phyloP scores from a whole-genome alignment of 2,888 invertebrate genomes.

The Drosophila conformis region DNA sequence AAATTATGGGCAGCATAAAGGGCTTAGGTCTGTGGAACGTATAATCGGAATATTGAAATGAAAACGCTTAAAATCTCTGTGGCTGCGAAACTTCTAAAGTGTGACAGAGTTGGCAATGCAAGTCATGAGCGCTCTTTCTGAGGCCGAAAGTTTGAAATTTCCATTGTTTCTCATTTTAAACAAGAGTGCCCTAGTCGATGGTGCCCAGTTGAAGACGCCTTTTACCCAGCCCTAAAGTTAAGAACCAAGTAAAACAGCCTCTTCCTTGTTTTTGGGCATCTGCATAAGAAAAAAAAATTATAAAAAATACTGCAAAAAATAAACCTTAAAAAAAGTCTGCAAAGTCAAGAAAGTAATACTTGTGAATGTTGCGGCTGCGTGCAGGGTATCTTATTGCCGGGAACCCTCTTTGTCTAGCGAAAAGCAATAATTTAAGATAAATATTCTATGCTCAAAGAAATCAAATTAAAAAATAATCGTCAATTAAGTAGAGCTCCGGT shows the following conservation, averaged over 20 bases:
- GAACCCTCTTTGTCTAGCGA: not conserved
- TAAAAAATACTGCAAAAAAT: not conserved
- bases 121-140: not conserved
- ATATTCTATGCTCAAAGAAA: not conserved
- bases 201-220: not conserved
- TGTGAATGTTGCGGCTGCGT: not conserved
- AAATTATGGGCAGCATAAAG: constrained; percentile 37
- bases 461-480: not conserved
- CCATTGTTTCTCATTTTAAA: not conserved
- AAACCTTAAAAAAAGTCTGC: not conserved
- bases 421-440: not conserved
- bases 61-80: not conserved
- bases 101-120: not conserved
- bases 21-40: not conserved
- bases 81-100: not conserved
- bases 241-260: not conserved
- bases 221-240: not conserved
- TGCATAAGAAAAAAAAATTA: not conserved
- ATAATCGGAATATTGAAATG: not conserved
- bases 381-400: not conserved
- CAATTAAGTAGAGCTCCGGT: constrained; percentile 6
- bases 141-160: not conserved
- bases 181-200: not conserved
- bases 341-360: not conserved
- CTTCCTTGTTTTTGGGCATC: not conserved